Percentiles rank a stretch among this genome's conserved stretches.
These are phyloP conservation scores for Nestor notabilis DNA, from an alignment of 2,113 vertebrate genomes.

Conservation along the genomic window DNA sequence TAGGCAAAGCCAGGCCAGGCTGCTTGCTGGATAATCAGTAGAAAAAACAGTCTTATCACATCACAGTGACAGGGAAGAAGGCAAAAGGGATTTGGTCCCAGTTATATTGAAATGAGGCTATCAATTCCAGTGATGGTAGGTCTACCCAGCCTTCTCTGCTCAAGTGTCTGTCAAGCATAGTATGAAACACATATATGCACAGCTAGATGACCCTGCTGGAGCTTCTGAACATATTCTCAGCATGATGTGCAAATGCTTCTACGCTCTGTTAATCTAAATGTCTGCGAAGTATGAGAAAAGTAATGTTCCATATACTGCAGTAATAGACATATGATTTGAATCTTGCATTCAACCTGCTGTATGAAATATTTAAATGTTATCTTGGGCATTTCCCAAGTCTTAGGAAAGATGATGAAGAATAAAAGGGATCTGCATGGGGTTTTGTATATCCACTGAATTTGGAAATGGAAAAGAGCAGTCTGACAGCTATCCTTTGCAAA, in stretches of 20 bases:
- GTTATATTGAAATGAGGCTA: background rate
- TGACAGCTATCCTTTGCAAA: background rate
- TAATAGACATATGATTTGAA: background rate
- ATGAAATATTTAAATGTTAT: slow-evolving; percentile 1
- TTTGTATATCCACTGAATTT: background rate
- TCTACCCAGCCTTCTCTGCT: background rate
- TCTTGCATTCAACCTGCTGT: background rate
- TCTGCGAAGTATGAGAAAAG: background rate
- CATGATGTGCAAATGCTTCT: background rate
- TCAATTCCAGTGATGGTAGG: background rate
- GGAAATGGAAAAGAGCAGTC: background rate
- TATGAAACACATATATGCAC: background rate
- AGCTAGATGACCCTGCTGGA: background rate
- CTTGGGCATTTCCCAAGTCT: background rate
- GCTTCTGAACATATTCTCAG: background rate
- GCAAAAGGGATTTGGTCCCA: background rate
- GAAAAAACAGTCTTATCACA: background rate
- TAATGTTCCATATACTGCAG: slow-evolving; percentile 14
- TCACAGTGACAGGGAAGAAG: background rate
- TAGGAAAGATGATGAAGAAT: background rate
- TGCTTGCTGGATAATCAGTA: background rate
- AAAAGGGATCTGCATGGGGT: background rate
- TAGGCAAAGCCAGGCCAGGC: background rate
- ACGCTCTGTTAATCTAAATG: background rate
- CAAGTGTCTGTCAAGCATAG: background rate